These are phyloP conservation scores for Enteromius paludinosus DNA, from an alignment of 2,797 vertebrate genomes.

Conservation along the genomic window DNA sequence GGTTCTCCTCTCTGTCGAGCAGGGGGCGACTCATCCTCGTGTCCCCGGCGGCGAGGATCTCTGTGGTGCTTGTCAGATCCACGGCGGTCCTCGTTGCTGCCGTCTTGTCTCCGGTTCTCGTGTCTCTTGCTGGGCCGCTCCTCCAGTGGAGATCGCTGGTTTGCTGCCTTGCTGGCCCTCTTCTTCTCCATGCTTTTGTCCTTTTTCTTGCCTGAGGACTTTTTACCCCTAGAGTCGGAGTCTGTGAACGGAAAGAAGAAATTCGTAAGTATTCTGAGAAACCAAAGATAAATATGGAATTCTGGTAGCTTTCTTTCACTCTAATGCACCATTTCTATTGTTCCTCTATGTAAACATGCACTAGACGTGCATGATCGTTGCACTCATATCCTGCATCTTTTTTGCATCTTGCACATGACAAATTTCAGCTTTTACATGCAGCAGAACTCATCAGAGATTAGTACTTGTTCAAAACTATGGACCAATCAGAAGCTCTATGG, in stretches of 20 bases:
- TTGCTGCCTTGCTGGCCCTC: conserved; percentile 65
- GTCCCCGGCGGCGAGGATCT: conserved; percentile 24
- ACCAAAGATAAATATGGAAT: background rate
- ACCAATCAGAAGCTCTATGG: no score
- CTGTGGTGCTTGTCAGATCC: conserved; percentile 29
- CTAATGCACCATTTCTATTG: background rate
- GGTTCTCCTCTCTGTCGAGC: conserved; percentile 30
- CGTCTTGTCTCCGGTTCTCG: conserved; percentile 68
- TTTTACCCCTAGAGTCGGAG: conserved; percentile 78
- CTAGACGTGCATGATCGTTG: background rate
- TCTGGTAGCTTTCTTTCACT: background rate
- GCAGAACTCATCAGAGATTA: background rate
- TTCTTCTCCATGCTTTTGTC: conserved; percentile 76
- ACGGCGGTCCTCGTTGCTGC: conserved; percentile 65
- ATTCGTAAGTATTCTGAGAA: background rate
- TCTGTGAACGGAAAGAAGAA: conserved; percentile 66
- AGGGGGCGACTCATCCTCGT: conserved; percentile 12
- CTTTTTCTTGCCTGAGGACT: conserved; percentile 67
- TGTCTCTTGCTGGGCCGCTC: conserved; percentile 67
- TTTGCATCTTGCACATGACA: background rate
- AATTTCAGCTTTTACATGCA: background rate
- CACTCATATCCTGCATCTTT: background rate
- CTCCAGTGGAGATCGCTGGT: conserved; percentile 63
- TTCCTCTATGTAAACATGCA: background rate
- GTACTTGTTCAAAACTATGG: background rate